Conservation (phyloP, 23 tunicate species). For the Corella eumyota region DNA sequence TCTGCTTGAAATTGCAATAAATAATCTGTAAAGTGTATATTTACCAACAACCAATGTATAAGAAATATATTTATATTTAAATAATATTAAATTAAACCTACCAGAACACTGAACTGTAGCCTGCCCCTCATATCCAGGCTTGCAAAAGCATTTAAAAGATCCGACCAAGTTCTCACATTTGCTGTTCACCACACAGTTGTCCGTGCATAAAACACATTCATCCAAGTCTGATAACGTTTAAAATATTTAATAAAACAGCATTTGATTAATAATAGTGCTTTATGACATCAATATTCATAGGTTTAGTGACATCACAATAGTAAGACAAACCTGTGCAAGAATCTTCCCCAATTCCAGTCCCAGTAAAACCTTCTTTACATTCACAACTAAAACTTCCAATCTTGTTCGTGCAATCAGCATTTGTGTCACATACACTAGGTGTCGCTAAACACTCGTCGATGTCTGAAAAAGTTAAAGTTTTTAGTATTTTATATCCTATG, state of each 20-base stretch:
- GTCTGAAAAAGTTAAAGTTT: slow-evolving; percentile 21
- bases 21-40: not conserved
- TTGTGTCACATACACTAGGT: slow-evolving; percentile 1
- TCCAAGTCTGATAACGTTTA: slow-evolving; percentile 28
- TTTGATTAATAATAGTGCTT: too few species aligned
- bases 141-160: slow-evolving; percentile 29
- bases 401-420: slow-evolving; percentile 8
- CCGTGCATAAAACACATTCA: slow-evolving; percentile 15
- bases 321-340: too few species aligned
- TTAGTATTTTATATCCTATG: not conserved
- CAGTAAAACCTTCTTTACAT: slow-evolving; percentile 21
- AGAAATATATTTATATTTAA: not conserved
- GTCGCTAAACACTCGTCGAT: slow-evolving; percentile 34
- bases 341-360: slow-evolving; percentile 41
- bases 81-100: not conserved
- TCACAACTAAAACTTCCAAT: slow-evolving; percentile 10
- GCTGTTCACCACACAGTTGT: slow-evolving; percentile 11
- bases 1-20: not conserved
- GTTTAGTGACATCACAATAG: too few species aligned
- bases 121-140: slow-evolving; percentile 17
- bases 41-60: not conserved
- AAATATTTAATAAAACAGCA: too few species aligned
- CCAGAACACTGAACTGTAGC: not conserved
- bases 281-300: too few species aligned
- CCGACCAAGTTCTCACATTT: slow-evolving; percentile 24